These are phyloP conservation scores for Drosophila parvula DNA, from an alignment of 1,140 invertebrate genomes.

Conservation along the genomic window DNA sequence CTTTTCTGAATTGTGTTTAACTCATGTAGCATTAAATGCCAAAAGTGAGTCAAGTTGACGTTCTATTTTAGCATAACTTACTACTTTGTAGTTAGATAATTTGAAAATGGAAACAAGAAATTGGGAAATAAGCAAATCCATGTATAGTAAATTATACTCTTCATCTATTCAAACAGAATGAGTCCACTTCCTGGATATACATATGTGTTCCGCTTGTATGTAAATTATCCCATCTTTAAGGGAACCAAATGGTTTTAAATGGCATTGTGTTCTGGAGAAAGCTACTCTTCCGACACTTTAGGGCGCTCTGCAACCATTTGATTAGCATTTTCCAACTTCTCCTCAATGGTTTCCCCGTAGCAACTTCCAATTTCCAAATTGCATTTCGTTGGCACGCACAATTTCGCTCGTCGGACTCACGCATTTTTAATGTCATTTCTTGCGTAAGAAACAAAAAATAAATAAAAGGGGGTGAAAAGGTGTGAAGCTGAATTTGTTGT, in stretches of 20 bases:
- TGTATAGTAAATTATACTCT: neutral
- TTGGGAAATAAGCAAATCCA: neutral
- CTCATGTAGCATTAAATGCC: neutral
- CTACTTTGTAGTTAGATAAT: too few species aligned
- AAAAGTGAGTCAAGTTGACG: conserved; percentile 3
- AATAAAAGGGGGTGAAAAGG: conserved; percentile 2
- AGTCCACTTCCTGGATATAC: neutral
- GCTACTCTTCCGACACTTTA: neutral
- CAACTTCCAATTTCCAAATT: conserved; percentile 3
- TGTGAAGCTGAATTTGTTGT: conserved; percentile 13
- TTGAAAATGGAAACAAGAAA: neutral
- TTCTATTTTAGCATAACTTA: too few species aligned
- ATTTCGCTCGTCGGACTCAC: conserved; percentile 8
- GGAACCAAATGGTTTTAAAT: neutral
- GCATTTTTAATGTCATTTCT: conserved; percentile 30
- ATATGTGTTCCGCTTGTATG: neutral
- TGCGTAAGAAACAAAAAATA: conserved; percentile 12
- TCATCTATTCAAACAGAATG: neutral
- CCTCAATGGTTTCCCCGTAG: neutral
- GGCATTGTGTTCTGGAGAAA: neutral
- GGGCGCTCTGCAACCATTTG: neutral
- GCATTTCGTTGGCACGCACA: conserved; percentile 42
- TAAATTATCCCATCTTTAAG: neutral
- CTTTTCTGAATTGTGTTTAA: conserved; percentile 3
- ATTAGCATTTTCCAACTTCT: conserved; percentile 16